A percentile compares a stretch with the other conserved stretches of the same genome.
phyloP scores from a whole-genome alignment of 2,113 vertebrate species.

The Dryoscopus gambensis region DNA sequence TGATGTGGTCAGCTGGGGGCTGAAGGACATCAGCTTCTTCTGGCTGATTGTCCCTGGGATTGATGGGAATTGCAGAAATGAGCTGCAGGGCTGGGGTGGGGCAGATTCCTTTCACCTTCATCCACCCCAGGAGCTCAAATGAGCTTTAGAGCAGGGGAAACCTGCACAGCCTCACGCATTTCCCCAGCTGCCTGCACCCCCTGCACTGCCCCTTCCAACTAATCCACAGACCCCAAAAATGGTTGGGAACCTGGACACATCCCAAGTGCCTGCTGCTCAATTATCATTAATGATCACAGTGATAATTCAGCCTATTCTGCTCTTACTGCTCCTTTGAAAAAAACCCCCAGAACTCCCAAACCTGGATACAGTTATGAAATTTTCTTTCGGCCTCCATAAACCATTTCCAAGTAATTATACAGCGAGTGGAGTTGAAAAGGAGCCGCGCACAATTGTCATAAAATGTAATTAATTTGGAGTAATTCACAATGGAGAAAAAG shows the following conservation, averaged over 20 bases:
- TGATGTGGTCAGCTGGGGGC: background rate
- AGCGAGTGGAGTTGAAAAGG: conserved; percentile 12
- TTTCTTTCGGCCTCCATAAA: background rate
- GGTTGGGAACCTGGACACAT: background rate
- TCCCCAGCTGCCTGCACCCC: background rate
- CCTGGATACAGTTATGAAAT: background rate
- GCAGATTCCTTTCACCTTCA: background rate
- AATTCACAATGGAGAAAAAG: conserved; percentile 56
- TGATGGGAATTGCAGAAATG: background rate
- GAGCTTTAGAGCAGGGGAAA: background rate
- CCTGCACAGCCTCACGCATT: no score
- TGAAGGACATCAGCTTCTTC: background rate
- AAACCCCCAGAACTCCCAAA: background rate
- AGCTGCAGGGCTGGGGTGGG: background rate
- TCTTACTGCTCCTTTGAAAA: background rate
- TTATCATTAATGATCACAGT: background rate
- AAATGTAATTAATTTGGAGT: conserved; percentile 65
- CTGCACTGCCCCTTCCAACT: background rate
- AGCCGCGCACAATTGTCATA: conserved; percentile 22
- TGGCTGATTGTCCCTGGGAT: background rate
- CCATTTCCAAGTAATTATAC: conserved; percentile 35
- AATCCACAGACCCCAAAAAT: background rate
- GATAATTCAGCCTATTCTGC: background rate
- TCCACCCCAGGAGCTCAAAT: background rate
- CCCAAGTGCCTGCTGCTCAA: background rate